phyloP scores from a whole-genome alignment of 2,888 invertebrate genomes.

The Drosophila setosimentum region DNA sequence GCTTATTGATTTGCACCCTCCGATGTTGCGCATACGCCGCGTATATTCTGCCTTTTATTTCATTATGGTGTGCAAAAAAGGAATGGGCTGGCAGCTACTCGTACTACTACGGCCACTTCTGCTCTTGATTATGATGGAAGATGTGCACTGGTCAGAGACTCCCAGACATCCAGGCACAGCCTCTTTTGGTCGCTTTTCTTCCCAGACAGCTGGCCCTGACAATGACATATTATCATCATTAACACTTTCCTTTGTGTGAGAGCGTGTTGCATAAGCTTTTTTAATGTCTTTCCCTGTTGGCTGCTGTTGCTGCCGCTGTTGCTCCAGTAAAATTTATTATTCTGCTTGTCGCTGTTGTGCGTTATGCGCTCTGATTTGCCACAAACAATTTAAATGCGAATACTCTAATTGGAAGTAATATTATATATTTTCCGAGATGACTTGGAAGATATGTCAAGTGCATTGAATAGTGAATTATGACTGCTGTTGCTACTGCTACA shows the following conservation, averaged over 20 bases:
- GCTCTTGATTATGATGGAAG: slow-evolving; percentile 64
- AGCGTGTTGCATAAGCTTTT: slow-evolving; percentile 28
- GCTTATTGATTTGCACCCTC: slow-evolving; percentile 51
- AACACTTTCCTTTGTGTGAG: slow-evolving; percentile 64
- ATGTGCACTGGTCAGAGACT: slow-evolving; percentile 47
- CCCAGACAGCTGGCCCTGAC: slow-evolving; percentile 68
- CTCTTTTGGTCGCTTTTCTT: not conserved
- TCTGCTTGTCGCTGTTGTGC: slow-evolving; percentile 19
- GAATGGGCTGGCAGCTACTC: slow-evolving; percentile 1
- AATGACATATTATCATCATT: slow-evolving; percentile 78
- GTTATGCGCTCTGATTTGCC: slow-evolving; percentile 34
- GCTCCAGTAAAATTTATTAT: slow-evolving; percentile 1
- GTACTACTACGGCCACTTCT: not conserved
- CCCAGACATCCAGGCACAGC: slow-evolving; percentile 14
- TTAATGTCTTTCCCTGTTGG: slow-evolving; percentile 16
- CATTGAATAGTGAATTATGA: slow-evolving; percentile 59
- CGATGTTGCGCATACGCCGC: slow-evolving; percentile 59
- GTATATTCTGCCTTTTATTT: slow-evolving; percentile 22
- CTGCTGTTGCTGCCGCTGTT: not conserved
- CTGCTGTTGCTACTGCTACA: not conserved
- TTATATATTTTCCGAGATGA: slow-evolving; percentile 33
- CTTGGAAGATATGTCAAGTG: slow-evolving; percentile 69
- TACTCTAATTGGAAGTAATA: slow-evolving; percentile 59
- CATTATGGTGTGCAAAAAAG: slow-evolving; percentile 17
- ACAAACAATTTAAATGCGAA: slow-evolving; percentile 67